These are phyloP conservation scores for Anabacerthia variegaticeps DNA, from an alignment of 2,797 vertebrate species.

Conservation along the genomic window DNA sequence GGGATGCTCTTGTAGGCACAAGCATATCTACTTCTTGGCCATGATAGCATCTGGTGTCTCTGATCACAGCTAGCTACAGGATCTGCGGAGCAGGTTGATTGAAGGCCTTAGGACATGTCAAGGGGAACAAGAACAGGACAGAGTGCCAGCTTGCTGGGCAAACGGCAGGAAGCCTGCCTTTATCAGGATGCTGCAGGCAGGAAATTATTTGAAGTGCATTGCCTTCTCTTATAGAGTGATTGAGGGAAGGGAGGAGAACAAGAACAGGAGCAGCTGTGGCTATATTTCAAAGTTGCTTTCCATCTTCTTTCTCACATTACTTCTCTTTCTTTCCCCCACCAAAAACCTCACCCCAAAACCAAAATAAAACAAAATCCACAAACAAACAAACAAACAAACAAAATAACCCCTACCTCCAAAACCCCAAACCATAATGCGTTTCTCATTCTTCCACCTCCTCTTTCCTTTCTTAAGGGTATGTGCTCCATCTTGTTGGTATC, in stretches of 20 bases:
- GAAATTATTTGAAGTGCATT: slow-evolving; percentile 50
- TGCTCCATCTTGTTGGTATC: not conserved
- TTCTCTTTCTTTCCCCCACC: not conserved
- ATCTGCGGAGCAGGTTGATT: slow-evolving; percentile 20
- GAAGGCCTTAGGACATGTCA: slow-evolving; percentile 48
- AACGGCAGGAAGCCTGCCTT: slow-evolving; percentile 52
- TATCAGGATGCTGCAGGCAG: slow-evolving; percentile 68
- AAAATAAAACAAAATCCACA: not conserved
- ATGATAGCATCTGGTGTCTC: not conserved
- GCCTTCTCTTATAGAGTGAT: slow-evolving; percentile 26
- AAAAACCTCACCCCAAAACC: not conserved
- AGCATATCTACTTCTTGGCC: not conserved
- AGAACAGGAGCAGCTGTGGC: not conserved
- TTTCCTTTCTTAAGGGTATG: not conserved
- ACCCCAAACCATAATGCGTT: fast-evolving
- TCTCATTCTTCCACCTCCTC: not conserved
- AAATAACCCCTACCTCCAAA: not conserved
- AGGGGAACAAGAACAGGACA: slow-evolving; percentile 38
- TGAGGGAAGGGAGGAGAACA: slow-evolving; percentile 25
- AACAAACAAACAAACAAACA: not conserved
- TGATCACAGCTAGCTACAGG: slow-evolving; percentile 6
- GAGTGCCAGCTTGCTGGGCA: slow-evolving; percentile 13
- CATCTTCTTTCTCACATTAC: not conserved
- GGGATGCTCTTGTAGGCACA: not conserved
- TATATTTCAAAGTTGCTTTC: slow-evolving; percentile 25